Conservation (phyloP, 2,888 invertebrate genomes). For the Ophion ventricosus region DNA sequence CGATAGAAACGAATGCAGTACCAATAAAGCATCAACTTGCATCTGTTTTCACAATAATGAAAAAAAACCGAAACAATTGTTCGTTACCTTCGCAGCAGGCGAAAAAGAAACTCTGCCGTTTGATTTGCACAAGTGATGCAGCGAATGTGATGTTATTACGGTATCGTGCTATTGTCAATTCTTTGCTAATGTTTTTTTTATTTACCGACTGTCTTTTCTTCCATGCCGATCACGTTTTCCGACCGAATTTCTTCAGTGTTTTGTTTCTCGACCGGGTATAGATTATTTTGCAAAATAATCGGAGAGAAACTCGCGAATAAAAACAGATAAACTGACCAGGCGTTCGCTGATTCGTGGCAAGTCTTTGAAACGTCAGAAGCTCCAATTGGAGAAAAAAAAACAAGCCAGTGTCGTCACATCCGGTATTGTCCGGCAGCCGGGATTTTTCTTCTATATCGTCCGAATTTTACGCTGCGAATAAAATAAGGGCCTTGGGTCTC, state of each 20-base stretch:
- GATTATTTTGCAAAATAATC: not conserved
- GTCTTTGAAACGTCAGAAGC: not conserved
- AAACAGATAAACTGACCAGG: constrained; percentile 8
- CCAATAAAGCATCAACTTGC: not conserved
- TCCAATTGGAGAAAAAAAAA: not conserved
- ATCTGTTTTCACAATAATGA: not conserved
- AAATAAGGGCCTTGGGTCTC: too few relatives aligned
- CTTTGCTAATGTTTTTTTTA: not conserved
- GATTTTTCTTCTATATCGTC: not conserved
- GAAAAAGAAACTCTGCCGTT: not conserved
- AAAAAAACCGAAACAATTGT: not conserved
- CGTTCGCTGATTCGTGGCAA: not conserved
- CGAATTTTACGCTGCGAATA: too few relatives aligned
- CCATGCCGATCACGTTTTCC: constrained; percentile 12
- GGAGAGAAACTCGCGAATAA: not conserved
- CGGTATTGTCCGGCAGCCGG: not conserved
- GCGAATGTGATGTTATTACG: not conserved
- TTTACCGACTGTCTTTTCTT: constrained; percentile 27
- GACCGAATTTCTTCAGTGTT: not conserved
- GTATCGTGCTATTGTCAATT: not conserved
- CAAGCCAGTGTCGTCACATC: not conserved
- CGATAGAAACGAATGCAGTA: not conserved
- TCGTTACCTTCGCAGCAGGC: not conserved
- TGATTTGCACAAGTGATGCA: not conserved
- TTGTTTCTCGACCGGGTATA: not conserved